Percentiles rank a stretch among this genome's conserved stretches.
Evolutionary conservation across 2,888 invertebrate genomes (phyloP).

Genomic region (Athetis lepigone): DNA sequence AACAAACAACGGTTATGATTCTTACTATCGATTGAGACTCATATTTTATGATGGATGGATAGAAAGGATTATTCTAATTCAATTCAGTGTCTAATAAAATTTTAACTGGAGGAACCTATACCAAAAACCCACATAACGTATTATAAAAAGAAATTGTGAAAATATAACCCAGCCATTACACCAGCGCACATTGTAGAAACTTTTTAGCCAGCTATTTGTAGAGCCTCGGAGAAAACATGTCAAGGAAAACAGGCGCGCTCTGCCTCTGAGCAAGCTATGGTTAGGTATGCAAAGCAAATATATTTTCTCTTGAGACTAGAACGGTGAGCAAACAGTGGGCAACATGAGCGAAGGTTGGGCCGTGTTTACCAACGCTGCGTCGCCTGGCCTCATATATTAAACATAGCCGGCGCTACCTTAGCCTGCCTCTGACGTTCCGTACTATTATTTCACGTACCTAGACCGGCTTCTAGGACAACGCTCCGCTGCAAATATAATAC

Average conservation of each 20-base stretch:
- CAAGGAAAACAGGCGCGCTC: conserved; percentile 82
- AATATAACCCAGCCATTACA: conserved; percentile 28
- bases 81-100: too few species aligned
- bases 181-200: conserved; percentile 52
- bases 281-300: conserved; percentile 89
- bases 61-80: not conserved
- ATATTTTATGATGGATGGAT: conserved; percentile 14
- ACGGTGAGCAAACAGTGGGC: conserved; percentile 87
- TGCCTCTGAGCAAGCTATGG: conserved; percentile 77
- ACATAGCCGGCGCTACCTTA: conserved; percentile 85
- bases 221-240: conserved; percentile 83
- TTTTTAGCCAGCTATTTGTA: conserved; percentile 74
- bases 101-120: not conserved
- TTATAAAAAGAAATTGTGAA: conserved; percentile 19
- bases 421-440: conserved; percentile 70
- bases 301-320: conserved; percentile 90
- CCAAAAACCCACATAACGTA: not conserved
- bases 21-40: conserved; percentile 77
- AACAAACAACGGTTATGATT: conserved; percentile 89
- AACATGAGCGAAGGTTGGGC: conserved; percentile 86
- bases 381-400: conserved; percentile 90
- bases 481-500: conserved; percentile 69
- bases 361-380: conserved; percentile 88
- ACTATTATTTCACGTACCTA: conserved; percentile 63
- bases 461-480: conserved; percentile 66